Evolutionary conservation across 2,113 vertebrate genomes (phyloP), one percentile per base, ranked within the genome.

Genomic region (Centropristis striata): DNA sequence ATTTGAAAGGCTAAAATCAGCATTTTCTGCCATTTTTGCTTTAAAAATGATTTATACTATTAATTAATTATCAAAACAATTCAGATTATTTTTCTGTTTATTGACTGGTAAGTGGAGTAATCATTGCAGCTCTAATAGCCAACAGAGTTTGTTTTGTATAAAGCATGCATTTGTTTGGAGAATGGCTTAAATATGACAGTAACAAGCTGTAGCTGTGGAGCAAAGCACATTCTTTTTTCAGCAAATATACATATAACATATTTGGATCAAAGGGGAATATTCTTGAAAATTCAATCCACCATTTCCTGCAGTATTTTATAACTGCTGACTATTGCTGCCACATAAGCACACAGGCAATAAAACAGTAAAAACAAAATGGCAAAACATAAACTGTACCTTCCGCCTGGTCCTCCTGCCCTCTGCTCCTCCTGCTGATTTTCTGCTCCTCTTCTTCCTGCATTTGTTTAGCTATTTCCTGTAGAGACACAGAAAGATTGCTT

Each of bases 371-470:
- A 39, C 2, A 41, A 20, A 27, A 25, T 6, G 12, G 1, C 1
- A 59, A 46, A 57, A 28, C 12, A 5, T 28, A 16, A 71, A 47
- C 47, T 44, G 23, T 92, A 95, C 94, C 95, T 92, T 89, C 76
- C 23, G 20, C 32, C 5, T 50, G 57, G 32, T 54, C 76, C 16
- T 87, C 88, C 25, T 84, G 77, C 18, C 47, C 81, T 75, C 89
- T 85, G 81, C 61, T 86, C 42, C 69, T 75, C 28, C 85, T 90
- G 53, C 81, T 87, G 53, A 86, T 73, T 16, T 79, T 83, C 57
- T 92, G 73, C 69, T 94, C 90, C 78, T 96, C 96, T 80, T 95
- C 93, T 50, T 96, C 92, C 79, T 96, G 95, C 44, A 96, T 85
- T 25, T 42, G 84, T 84, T 95, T 94, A 1, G 95, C 95, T 46